Percentiles rank a stretch among this genome's conserved stretches.
phyloP scores from a whole-genome alignment of 1,140 invertebrate species.

The Paracyclopina nana region DNA sequence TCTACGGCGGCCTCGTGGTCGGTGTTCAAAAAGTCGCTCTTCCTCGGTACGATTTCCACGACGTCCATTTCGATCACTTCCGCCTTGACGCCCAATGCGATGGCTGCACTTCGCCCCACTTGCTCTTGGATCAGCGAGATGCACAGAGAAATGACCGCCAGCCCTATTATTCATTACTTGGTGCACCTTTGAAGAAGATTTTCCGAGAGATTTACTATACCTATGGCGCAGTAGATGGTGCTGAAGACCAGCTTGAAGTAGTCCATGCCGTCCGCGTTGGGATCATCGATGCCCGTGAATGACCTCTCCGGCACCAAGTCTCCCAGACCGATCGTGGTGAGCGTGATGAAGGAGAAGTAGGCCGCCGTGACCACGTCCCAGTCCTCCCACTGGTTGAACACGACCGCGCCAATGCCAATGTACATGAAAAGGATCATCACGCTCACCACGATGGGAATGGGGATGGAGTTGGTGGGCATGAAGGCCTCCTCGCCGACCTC shows the following conservation, averaged over 20 bases:
- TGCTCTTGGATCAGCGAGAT: conserved; percentile 35
- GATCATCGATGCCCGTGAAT: conserved; percentile 17
- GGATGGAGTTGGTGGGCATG: conserved; percentile 22
- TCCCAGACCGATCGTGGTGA: conserved; percentile 32
- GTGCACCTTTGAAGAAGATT: background rate
- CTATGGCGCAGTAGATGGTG: conserved; percentile 32
- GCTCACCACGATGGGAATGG: conserved; percentile 2
- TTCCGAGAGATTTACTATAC: conserved; percentile 15
- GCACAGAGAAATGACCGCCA: conserved; percentile 38
- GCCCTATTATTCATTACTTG: conserved; percentile 26
- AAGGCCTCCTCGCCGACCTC: conserved; percentile 22
- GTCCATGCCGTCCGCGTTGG: conserved; percentile 1
- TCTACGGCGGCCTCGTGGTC: too few species aligned
- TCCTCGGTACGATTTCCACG: background rate
- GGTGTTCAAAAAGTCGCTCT: too few species aligned
- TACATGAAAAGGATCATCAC: background rate
- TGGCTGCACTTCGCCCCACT: conserved; percentile 24
- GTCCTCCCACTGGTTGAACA: conserved; percentile 20
- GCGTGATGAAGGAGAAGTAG: conserved; percentile 32
- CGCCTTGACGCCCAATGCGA: background rate
- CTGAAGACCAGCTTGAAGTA: conserved; percentile 20
- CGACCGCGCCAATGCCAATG: background rate
- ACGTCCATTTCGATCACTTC: background rate
- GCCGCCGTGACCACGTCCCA: conserved; percentile 29
- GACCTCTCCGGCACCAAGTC: conserved; percentile 29